Conservation (phyloP, 2,113 vertebrate species). For the Asarcornis scutulata region DNA sequence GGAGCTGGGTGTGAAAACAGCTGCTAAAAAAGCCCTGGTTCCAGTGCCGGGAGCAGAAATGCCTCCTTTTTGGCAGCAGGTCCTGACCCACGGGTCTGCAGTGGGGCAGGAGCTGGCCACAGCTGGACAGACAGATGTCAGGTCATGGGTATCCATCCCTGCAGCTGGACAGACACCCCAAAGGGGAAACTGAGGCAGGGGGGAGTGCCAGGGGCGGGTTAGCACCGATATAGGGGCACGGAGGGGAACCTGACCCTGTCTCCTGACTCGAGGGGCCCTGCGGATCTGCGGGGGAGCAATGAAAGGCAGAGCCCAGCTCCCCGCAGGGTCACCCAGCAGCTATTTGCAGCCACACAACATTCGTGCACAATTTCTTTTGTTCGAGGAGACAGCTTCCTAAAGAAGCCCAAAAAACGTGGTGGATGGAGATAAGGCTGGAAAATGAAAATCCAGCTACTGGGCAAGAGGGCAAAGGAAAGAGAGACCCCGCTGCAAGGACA, state of each 20-base stretch:
- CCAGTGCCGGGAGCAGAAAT: neutral
- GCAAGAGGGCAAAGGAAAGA: slow-evolving; percentile 15
- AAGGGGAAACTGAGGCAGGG: neutral
- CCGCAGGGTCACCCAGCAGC: slow-evolving; percentile 17
- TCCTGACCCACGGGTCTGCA: neutral
- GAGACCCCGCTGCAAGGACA: neutral
- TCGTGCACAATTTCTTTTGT: slow-evolving; percentile 7
- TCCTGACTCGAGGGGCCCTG: neutral
- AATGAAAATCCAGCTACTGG: slow-evolving; percentile 20
- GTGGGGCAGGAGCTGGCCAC: neutral
- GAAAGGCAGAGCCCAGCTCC: slow-evolving; percentile 1
- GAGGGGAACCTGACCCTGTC: neutral
- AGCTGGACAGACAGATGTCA: accelerated
- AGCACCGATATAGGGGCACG: neutral
- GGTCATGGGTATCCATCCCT: neutral
- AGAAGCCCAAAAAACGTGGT: slow-evolving; percentile 48
- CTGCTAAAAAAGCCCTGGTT: slow-evolving; percentile 44
- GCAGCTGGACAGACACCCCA: neutral
- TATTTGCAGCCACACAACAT: slow-evolving; percentile 6
- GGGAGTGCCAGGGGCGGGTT: neutral
- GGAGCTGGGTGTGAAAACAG: slow-evolving; percentile 49
- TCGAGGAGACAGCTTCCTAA: neutral
- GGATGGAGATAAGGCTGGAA: slow-evolving; percentile 47
- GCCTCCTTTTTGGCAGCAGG: neutral
- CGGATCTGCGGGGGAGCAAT: neutral